A percentile compares a stretch with the other conserved stretches of the same genome.
Conservation (phyloP, 2,888 invertebrate species). For the Fragum sueziense region DNA sequence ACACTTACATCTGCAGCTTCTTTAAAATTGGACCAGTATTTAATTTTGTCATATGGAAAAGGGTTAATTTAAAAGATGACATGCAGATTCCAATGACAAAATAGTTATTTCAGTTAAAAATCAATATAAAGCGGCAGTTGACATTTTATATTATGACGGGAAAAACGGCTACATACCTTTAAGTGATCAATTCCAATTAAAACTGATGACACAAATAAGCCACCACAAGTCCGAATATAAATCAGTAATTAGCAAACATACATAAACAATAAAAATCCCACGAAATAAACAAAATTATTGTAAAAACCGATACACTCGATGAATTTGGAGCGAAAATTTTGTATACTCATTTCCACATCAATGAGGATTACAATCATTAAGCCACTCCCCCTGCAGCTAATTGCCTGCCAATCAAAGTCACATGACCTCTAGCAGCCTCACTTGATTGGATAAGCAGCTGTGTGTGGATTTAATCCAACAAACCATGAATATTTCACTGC, state of each 20-base stretch:
- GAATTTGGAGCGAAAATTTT: slow-evolving; percentile 23
- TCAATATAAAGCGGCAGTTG: not conserved
- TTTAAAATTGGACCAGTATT: no score
- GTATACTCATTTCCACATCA: slow-evolving; percentile 47
- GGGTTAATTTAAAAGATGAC: no score
- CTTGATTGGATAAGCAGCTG: slow-evolving; percentile 50
- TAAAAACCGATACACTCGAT: slow-evolving; percentile 1
- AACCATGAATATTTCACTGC: slow-evolving; percentile 28
- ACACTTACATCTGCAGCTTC: no score
- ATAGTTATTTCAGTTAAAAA: slow-evolving; percentile 6
- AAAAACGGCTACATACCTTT: not conserved
- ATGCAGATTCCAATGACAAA: slow-evolving; percentile 6
- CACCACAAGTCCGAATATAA: not conserved
- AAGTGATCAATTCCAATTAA: not conserved
- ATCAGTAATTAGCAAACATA: not conserved
- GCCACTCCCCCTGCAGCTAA: slow-evolving; percentile 44
- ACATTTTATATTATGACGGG: not conserved
- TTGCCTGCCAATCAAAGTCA: slow-evolving; percentile 55
- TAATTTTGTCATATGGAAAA: no score
- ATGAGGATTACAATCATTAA: slow-evolving; percentile 18
- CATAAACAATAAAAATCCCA: slow-evolving; percentile 19
- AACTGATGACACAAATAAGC: not conserved
- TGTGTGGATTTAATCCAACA: slow-evolving; percentile 7
- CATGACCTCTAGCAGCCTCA: slow-evolving; percentile 48
- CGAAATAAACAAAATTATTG: slow-evolving; percentile 18